phyloP scores from a whole-genome alignment of 1,140 invertebrate species.

The Bilobella aurantiaca region DNA sequence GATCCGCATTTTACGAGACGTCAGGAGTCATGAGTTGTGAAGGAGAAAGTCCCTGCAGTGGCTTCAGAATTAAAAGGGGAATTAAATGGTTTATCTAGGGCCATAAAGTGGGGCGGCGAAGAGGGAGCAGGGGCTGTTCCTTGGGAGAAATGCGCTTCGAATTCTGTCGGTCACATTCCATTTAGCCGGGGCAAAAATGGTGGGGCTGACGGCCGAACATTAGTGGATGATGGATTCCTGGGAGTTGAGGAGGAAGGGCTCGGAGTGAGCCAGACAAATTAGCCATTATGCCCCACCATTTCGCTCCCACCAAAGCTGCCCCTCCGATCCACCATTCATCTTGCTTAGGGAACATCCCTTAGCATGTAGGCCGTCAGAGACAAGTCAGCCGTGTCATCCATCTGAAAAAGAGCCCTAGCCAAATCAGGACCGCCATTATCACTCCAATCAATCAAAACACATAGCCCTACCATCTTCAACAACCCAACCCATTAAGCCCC shows the following conservation, averaged over 20 bases:
- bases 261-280: conserved; percentile 2
- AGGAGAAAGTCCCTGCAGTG: neutral
- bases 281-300: neutral
- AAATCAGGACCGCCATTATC: conserved; percentile 4
- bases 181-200: neutral
- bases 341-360: neutral
- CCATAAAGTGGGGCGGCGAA: neutral
- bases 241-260: neutral
- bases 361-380: neutral
- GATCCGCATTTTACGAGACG: neutral
- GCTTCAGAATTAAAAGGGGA: neutral
- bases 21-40: neutral
- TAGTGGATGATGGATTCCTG: conserved; percentile 3
- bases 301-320: neutral
- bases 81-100: conserved; percentile 5
- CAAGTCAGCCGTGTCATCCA: neutral
- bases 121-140: no score
- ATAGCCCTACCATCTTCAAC: no score
- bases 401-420: neutral
- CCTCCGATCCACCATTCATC: neutral
- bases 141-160: neutral
- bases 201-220: conserved; percentile 3
- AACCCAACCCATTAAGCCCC: no score
- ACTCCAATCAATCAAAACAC: conserved; percentile 1
- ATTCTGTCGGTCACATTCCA: conserved; percentile 3